phyloP scores from a whole-genome alignment of 2,888 invertebrate genomes.

The Pocota personata region DNA sequence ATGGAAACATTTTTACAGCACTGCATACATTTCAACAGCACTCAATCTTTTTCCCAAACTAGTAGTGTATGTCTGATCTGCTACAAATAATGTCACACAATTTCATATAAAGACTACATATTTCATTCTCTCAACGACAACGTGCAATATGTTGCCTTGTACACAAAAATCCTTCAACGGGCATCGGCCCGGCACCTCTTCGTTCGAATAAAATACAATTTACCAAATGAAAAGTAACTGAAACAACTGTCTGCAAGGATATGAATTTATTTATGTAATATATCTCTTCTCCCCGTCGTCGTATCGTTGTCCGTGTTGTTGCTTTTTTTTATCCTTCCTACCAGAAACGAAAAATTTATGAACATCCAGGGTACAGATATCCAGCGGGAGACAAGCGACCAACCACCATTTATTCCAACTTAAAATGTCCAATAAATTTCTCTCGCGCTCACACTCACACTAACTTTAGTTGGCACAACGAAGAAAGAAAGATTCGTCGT shows the following conservation, averaged over 20 bases:
- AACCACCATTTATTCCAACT: conserved; percentile 74
- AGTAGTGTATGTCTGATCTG: background rate
- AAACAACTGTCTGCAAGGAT: conserved; percentile 72
- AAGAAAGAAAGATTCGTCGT: conserved; percentile 65
- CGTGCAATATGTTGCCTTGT: conserved; percentile 34
- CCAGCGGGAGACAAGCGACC: conserved; percentile 70
- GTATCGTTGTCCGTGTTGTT: conserved; percentile 16
- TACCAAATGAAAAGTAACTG: conserved; percentile 72
- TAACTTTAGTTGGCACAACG: conserved; percentile 22
- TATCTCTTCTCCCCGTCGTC: conserved; percentile 58
- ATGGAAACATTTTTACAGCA: too few relatives aligned
- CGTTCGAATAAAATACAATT: conserved; percentile 63
- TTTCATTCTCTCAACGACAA: conserved; percentile 11
- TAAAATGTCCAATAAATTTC: conserved; percentile 74
- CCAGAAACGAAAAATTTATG: conserved; percentile 59
- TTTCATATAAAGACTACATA: conserved; percentile 13
- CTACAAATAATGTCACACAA: conserved; percentile 23
- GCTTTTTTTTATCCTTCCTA: conserved; percentile 9
- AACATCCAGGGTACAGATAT: conserved; percentile 66
- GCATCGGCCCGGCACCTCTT: background rate
- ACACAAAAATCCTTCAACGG: conserved; percentile 9
- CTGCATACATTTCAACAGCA: background rate
- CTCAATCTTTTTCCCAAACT: background rate
- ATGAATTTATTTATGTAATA: conserved; percentile 72
- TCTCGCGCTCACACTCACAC: conserved; percentile 58